Percentiles rank a stretch among this genome's conserved stretches.
Conservation (phyloP, 1,140 invertebrate species). For the Drosophila tristis region DNA sequence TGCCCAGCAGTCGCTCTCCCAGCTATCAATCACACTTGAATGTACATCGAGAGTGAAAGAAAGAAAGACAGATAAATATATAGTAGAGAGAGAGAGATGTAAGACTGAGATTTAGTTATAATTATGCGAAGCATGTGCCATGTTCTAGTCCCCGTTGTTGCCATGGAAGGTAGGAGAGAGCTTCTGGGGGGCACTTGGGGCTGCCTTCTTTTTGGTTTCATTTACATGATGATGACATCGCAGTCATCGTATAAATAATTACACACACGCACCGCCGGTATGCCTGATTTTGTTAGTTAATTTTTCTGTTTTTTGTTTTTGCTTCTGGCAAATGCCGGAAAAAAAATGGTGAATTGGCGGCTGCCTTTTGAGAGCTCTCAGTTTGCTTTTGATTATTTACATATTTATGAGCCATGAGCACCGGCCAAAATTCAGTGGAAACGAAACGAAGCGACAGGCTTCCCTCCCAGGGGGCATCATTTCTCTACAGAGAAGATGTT, state of each 20-base stretch:
- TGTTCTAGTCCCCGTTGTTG: not conserved
- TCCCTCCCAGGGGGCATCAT: conserved; percentile 5
- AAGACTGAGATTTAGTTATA: conserved; percentile 26
- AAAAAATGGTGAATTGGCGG: conserved; percentile 16
- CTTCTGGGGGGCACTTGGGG: not conserved
- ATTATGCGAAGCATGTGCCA: conserved; percentile 39
- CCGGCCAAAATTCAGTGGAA: conserved; percentile 3
- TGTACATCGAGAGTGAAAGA: not conserved
- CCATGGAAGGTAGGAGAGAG: not conserved
- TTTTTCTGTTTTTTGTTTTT: conserved; percentile 47
- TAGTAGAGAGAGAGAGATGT: not conserved
- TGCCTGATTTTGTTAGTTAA: conserved; percentile 65
- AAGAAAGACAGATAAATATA: not conserved
- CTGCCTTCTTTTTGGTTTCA: conserved; percentile 51
- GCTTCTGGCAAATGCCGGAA: conserved; percentile 31
- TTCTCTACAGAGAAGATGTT: not conserved
- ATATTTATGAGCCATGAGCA: conserved; percentile 43
- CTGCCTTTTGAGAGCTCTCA: conserved; percentile 9
- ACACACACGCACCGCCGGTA: conserved; percentile 56
- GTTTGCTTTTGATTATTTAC: conserved; percentile 30
- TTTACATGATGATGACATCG: conserved; percentile 73
- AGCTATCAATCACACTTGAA: conserved; percentile 38
- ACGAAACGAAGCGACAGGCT: no score
- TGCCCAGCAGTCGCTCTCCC: not conserved
- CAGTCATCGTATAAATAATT: conserved; percentile 69